These are phyloP conservation scores for Entomobrya multifasciata DNA, from an alignment of 2,888 invertebrate genomes.

Conservation along the genomic window DNA sequence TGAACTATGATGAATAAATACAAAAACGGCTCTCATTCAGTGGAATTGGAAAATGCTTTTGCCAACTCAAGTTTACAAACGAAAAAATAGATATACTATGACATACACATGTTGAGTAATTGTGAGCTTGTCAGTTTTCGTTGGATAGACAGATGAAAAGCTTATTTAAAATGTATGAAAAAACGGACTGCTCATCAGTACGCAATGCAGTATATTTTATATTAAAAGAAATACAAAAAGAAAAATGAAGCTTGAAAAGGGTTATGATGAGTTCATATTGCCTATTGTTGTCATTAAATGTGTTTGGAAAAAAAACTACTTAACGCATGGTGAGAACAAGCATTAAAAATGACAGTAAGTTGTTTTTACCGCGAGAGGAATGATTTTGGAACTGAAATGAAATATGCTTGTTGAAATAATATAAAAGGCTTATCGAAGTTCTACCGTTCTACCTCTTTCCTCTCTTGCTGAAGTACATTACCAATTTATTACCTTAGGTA, in stretches of 20 bases:
- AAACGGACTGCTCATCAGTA: neutral
- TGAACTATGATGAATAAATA: too few species aligned
- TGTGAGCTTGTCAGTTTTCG: neutral
- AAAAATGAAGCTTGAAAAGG: neutral
- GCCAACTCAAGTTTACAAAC: too few species aligned
- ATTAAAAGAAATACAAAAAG: neutral
- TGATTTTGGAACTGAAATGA: slow-evolving; percentile 33
- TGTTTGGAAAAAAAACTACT: slow-evolving; percentile 57
- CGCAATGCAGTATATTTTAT: too few species aligned
- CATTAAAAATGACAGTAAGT: slow-evolving; percentile 61
- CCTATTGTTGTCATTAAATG: slow-evolving; percentile 52
- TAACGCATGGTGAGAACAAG: slow-evolving; percentile 49
- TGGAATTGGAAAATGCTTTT: too few species aligned
- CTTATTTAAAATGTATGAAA: slow-evolving; percentile 14
- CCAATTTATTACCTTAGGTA: too few species aligned
- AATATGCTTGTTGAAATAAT: slow-evolving; percentile 42
- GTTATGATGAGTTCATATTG: slow-evolving; percentile 51
- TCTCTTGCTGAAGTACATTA: too few species aligned
- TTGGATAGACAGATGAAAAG: slow-evolving; percentile 4
- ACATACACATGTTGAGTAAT: neutral
- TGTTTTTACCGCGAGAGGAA: slow-evolving; percentile 34
- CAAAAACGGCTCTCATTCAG: too few species aligned
- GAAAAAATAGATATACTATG: too few species aligned
- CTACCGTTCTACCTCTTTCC: too few species aligned
- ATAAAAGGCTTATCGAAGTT: too few species aligned